Percentiles rank a stretch among this genome's conserved stretches.
phyloP scores from a whole-genome alignment of 2,113 vertebrate genomes.

The Plectropomus leopardus region DNA sequence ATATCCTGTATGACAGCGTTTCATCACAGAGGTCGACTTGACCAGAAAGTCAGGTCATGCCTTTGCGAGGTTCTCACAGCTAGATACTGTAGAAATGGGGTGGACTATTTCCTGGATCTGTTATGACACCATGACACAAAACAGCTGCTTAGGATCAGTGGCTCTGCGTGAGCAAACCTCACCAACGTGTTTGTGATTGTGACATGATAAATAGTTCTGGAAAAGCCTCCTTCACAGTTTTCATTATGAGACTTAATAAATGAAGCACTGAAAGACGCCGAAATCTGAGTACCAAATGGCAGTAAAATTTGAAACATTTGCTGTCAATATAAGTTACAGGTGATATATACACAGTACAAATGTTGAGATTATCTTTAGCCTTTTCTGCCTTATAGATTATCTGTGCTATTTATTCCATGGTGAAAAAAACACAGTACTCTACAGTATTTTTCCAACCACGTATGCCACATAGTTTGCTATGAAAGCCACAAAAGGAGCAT shows the following conservation, averaged over 20 bases:
- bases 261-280: neutral
- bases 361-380: neutral
- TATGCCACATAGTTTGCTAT: neutral
- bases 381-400: constrained; percentile 19
- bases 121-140: constrained; percentile 41
- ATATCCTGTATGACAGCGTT: constrained; percentile 74
- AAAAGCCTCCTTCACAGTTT: constrained; percentile 1
- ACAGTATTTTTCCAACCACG: constrained; percentile 5
- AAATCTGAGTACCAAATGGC: neutral
- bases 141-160: constrained; percentile 46
- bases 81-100: constrained; percentile 33
- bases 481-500: neutral
- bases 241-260: neutral
- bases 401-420: neutral
- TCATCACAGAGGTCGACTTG: constrained; percentile 43
- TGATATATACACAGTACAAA: neutral
- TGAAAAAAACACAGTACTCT: constrained; percentile 1
- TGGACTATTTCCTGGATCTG: constrained; percentile 58
- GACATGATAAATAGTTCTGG: neutral
- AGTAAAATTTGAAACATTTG: neutral
- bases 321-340: neutral
- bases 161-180: constrained; percentile 31
- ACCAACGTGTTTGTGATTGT: constrained; percentile 35
- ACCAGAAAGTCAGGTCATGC: constrained; percentile 69
- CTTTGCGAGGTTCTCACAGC: constrained; percentile 56